phyloP scores from a whole-genome alignment of 2,113 vertebrate genomes.

The Equus przewalskii region DNA sequence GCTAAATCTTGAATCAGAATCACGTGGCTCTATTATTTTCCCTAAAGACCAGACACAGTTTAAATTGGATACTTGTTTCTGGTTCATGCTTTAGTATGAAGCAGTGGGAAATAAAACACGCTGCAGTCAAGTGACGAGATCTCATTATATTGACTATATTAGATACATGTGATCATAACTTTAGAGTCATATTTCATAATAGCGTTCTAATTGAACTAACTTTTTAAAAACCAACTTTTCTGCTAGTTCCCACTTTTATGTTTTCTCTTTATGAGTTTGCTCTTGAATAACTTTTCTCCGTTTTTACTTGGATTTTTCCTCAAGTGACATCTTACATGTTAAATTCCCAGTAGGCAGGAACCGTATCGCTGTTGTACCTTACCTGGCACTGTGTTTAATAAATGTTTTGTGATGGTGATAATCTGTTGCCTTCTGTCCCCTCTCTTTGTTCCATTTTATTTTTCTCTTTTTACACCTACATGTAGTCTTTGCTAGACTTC shows the following conservation, averaged over 20 bases:
- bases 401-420: neutral
- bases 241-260: neutral
- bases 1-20: slow-evolving; percentile 59
- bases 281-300: slow-evolving; percentile 32
- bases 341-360: neutral
- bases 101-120: slow-evolving; percentile 25
- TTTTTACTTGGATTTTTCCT: neutral
- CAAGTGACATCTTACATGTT: neutral
- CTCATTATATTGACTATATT: neutral
- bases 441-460: neutral
- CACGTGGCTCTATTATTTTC: neutral
- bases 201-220: neutral
- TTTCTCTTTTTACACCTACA: neutral
- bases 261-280: neutral
- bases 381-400: neutral
- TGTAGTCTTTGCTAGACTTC: slow-evolving; percentile 44
- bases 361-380: neutral
- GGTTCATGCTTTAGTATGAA: slow-evolving; percentile 5
- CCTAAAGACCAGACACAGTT: neutral
- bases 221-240: neutral
- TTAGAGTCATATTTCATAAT: neutral
- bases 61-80: slow-evolving; percentile 39
- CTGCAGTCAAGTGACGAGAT: neutral
- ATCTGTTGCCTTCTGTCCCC: slow-evolving; percentile 8
- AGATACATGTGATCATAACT: neutral